A percentile compares a stretch with the other conserved stretches of the same genome.
Evolutionary conservation across 2,888 invertebrate genomes (phyloP).

Genomic region (Byasa hedistus): DNA sequence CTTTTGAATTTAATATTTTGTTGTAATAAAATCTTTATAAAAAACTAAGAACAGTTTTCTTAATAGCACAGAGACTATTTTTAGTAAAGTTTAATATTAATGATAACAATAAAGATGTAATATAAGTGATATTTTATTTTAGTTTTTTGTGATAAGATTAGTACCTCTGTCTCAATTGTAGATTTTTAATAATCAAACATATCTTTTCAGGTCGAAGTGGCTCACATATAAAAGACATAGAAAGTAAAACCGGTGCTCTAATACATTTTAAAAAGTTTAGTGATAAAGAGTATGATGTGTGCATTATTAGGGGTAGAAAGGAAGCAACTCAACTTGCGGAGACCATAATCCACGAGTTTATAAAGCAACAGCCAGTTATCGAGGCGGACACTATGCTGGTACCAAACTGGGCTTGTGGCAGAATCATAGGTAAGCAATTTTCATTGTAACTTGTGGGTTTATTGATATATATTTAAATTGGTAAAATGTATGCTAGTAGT

Average conservation of each 20-base stretch:
- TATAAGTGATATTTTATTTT: no score
- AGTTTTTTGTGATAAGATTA: no score
- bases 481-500: no score
- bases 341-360: constrained; percentile 81
- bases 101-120: no score
- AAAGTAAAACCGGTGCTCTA: constrained; percentile 84
- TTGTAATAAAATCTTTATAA: no score
- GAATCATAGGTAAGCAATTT: constrained; percentile 81
- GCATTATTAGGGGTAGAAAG: constrained; percentile 84
- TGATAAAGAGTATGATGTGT: constrained; percentile 82
- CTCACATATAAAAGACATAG: constrained; percentile 86
- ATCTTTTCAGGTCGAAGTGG: constrained; percentile 82
- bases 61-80: no score
- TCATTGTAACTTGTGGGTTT: not conserved
- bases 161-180: no score
- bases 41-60: no score
- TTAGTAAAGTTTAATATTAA: no score
- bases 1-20: no score
- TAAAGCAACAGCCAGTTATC: constrained; percentile 85
- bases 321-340: constrained; percentile 86
- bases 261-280: constrained; percentile 74
- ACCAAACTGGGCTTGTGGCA: constrained; percentile 83
- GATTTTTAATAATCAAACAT: no score
- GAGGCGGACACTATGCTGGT: constrained; percentile 84
- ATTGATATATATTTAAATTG: no score